phyloP scores from a whole-genome alignment of 2,797 vertebrate species.

The Poeciliopsis infans region DNA sequence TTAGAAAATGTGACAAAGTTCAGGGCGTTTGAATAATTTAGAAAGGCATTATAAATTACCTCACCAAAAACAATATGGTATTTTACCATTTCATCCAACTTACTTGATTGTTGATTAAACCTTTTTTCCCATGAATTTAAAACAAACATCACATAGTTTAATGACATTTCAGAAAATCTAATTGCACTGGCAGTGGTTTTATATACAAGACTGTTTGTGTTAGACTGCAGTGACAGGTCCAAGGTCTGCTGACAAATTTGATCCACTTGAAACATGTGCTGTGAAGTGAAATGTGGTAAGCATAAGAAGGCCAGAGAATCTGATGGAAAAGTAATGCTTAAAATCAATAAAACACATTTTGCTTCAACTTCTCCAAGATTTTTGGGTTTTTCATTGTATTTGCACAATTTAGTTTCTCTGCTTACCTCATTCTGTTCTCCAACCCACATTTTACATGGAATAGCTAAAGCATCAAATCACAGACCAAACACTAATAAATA shows the following conservation, averaged over 20 bases:
- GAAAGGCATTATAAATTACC: neutral
- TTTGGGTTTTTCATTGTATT: neutral
- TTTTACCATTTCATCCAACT: neutral
- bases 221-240: neutral
- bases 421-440: neutral
- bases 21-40: neutral
- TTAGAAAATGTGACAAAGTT: neutral
- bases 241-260: conserved; percentile 3
- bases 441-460: neutral
- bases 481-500: neutral
- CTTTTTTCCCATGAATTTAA: neutral
- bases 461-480: neutral
- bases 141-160: neutral
- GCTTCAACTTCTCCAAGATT: neutral
- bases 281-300: neutral
- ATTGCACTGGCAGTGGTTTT: neutral
- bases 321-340: neutral
- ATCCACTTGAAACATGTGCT: conserved; percentile 5
- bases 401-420: neutral
- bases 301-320: neutral
- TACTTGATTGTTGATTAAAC: conserved; percentile 1
- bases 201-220: conserved; percentile 3
- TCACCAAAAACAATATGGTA: neutral
- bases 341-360: conserved; percentile 4
- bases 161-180: neutral